Evolutionary conservation across 2,113 vertebrate genomes (phyloP).

Genomic region (Nanorana parkeri): DNA sequence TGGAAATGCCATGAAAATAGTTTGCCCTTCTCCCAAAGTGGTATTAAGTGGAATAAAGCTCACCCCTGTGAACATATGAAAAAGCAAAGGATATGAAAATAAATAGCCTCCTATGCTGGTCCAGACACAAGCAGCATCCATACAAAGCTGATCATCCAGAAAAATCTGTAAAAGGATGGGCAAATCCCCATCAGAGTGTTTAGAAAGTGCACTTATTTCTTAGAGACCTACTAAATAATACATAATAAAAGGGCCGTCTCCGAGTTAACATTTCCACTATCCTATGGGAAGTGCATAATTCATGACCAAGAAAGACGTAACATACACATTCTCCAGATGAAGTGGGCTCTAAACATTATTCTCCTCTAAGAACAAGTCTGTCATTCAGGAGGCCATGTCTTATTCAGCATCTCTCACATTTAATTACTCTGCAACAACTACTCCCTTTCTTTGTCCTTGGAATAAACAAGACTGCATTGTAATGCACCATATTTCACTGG

Average conservation of each 20-base stretch:
- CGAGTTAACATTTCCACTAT: constrained; percentile 33
- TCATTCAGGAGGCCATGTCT: neutral
- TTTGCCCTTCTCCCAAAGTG: too few relatives aligned
- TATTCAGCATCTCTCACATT: too few relatives aligned
- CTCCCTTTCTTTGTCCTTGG: neutral
- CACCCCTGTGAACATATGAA: too few relatives aligned
- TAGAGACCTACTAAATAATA: constrained; percentile 48
- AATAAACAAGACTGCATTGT: constrained; percentile 1
- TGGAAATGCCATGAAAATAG: too few relatives aligned
- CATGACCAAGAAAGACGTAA: constrained; percentile 17
- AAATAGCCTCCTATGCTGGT: neutral
- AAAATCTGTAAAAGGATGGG: too few relatives aligned
- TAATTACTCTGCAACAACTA: too few relatives aligned
- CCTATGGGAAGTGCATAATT: constrained; percentile 47
- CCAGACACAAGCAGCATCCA: neutral
- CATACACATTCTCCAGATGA: constrained; percentile 5
- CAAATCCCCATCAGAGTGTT: neutral
- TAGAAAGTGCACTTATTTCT: neutral
- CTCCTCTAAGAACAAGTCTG: neutral
- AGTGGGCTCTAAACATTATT: neutral
- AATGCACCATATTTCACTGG: neutral
- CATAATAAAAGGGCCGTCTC: constrained; percentile 10
- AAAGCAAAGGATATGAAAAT: too few relatives aligned
- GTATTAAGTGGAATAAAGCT: too few relatives aligned
- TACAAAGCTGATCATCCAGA: too few relatives aligned